phyloP scores from a whole-genome alignment of 2,797 vertebrate genomes.

The Ctenochaetus hawaiiensis region DNA sequence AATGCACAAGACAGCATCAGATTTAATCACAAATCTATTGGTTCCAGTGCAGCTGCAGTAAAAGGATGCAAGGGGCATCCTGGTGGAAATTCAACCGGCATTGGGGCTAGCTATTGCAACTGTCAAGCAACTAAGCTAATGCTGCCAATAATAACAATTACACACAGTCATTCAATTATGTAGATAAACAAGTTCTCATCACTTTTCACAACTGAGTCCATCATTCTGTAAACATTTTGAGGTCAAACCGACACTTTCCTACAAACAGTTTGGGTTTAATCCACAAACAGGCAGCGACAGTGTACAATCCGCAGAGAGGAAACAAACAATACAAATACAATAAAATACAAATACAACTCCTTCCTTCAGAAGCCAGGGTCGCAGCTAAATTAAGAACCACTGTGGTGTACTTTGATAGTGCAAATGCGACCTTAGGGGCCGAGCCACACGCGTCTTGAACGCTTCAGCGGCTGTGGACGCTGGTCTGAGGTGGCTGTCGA shows the following conservation, averaged over 20 bases:
- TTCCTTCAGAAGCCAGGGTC: conserved; percentile 37
- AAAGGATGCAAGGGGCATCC: conserved; percentile 41
- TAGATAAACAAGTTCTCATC: conserved; percentile 16
- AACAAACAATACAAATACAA: conserved; percentile 38
- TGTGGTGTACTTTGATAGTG: conserved; percentile 59
- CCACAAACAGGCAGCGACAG: conserved; percentile 33
- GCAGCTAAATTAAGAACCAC: conserved; percentile 35
- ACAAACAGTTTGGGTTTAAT: conserved; percentile 26
- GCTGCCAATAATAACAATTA: conserved; percentile 38
- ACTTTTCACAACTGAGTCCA: conserved; percentile 20
- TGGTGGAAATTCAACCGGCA: conserved; percentile 29
- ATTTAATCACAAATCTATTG: conserved; percentile 59
- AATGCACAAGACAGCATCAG: conserved; percentile 63
- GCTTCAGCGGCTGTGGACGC: conserved; percentile 18
- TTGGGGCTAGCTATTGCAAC: conserved; percentile 40
- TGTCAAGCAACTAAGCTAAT: conserved; percentile 48
- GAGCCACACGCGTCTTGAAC: conserved; percentile 12
- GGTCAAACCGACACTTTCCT: conserved; percentile 40
- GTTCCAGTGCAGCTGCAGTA: conserved; percentile 52
- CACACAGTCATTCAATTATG: conserved; percentile 31
- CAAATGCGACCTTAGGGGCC: conserved; percentile 60
- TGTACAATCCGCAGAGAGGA: conserved; percentile 32
- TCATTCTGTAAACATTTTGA: conserved; percentile 71
- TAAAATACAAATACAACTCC: conserved; percentile 51
- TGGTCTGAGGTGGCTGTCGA: conserved; percentile 46